Base-by-base conservation (phyloP, 2,113 vertebrate genomes). In the Machaerirhynchus nigripectus region DNA sequence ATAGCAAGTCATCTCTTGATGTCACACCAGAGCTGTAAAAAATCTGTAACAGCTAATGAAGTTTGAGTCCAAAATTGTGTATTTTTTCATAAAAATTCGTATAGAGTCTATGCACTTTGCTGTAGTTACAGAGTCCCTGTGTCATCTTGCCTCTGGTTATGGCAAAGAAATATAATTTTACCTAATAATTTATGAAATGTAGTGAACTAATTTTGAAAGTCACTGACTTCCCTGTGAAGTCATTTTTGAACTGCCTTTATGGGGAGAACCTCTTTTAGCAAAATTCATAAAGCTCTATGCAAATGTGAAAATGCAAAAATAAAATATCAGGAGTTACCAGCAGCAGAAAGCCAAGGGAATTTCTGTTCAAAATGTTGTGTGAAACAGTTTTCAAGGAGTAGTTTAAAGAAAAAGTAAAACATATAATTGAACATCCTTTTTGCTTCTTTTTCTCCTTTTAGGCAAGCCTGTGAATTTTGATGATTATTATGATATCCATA, bases 381-480 rank as follows among this genome's bases (percentile, higher is more conserved):
- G 52, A 70, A 40, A 67, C 4, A 59, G 4, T 60, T 93, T 77
- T 74, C 55, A 83, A 81, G 26, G 16, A 70, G n/a, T 23, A 78
- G 17, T 28, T 81, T 50, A 37, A 78, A 46, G 9, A 64, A 75
- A 69, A 50, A 64, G 7, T 63, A 73, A 65, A 92, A 70, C 15
- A n/a, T 31, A 6, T 9, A 3, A 57, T 14, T 70, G 21, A 91
- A 71, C 3, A 22, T 9, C 6, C 26, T 53, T 85, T 49, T 46
- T 52, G 31, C 8, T 49, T 28, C 21, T 65, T 37, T 78, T 71
- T 70, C n/a, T 74, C 37, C 55, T 56, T 74, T 18, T 95, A 99
- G 99, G 98, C 79, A 99, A 99, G 69, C 97, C 98, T 0, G 98
- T 99, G 86, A 91, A 98, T 97, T 99, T 99, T 0, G 98, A 98